These are phyloP conservation scores for Sclerurus mexicanus DNA, from an alignment of 2,113 vertebrate species.

Conservation along the genomic window DNA sequence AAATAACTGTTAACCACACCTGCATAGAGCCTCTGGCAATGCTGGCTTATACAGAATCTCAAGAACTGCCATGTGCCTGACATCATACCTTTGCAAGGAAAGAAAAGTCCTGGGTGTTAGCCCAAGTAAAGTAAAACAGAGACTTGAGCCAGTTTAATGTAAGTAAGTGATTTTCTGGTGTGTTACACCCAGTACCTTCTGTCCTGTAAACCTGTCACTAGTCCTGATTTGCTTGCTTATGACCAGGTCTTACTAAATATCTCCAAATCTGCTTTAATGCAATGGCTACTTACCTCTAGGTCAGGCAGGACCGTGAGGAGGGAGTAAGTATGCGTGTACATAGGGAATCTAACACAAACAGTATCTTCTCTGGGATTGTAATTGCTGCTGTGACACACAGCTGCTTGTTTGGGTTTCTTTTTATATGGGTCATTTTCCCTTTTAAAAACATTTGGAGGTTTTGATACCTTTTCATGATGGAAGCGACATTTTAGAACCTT, in stretches of 20 bases:
- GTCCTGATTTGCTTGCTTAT: conserved; percentile 16
- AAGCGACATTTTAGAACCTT: not conserved
- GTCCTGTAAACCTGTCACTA: conserved; percentile 14
- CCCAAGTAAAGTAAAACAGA: conserved; percentile 43
- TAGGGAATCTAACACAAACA: not conserved
- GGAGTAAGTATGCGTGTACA: rapidly evolving
- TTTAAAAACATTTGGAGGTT: not conserved
- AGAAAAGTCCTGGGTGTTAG: conserved; percentile 29
- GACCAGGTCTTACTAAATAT: not conserved
- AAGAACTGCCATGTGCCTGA: conserved; percentile 32
- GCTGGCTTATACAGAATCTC: conserved; percentile 25
- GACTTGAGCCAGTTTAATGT: conserved; percentile 5
- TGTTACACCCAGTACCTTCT: conserved; percentile 29
- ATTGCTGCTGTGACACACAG: not conserved
- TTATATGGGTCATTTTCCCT: not conserved
- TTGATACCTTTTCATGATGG: not conserved
- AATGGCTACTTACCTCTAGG: not conserved
- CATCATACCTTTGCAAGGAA: conserved; percentile 28
- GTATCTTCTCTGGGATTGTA: not conserved
- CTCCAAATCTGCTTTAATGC: not conserved
- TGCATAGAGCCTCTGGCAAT: conserved; percentile 47
- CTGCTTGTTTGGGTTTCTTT: not conserved
- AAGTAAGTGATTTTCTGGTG: conserved; percentile 24
- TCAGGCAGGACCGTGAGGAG: not conserved
- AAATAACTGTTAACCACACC: conserved; percentile 68